Conservation (phyloP, 2,888 invertebrate species). For the Erebia ligea region DNA sequence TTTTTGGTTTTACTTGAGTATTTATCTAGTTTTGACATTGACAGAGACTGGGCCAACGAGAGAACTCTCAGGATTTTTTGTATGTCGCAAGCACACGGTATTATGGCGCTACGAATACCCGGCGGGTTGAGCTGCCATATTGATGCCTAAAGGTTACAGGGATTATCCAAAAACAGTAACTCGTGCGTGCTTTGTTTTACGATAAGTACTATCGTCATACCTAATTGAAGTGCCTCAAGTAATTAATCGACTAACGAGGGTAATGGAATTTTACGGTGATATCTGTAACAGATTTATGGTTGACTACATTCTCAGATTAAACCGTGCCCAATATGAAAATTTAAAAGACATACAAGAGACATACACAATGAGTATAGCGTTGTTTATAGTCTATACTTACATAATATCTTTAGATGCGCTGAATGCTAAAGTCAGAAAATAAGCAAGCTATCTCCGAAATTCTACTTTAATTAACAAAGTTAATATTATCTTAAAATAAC, state of each 20-base stretch:
- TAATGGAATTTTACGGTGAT: constrained; percentile 1
- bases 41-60: too few species aligned
- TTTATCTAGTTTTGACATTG: too few species aligned
- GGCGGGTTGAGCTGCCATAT: neutral
- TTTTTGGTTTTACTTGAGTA: too few species aligned
- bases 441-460: neutral
- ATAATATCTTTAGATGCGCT: too few species aligned
- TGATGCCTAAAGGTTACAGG: constrained; percentile 14
- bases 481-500: too few species aligned
- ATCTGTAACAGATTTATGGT: neutral
- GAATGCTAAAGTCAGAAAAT: too few species aligned
- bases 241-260: constrained; percentile 11
- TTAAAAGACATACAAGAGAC: neutral
- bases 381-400: neutral
- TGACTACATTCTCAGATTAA: neutral
- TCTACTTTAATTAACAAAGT: neutral
- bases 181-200: constrained; percentile 1
- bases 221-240: neutral
- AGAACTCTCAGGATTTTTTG: neutral
- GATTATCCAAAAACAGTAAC: constrained; percentile 15
- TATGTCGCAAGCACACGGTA: neutral
- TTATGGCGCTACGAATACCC: too few species aligned
- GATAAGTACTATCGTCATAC: neutral
- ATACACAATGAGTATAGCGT: too few species aligned
- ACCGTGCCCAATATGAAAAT: neutral